phyloP scores from a whole-genome alignment of 92 coral and sea anemone species.

The Paragorgia papillata region DNA sequence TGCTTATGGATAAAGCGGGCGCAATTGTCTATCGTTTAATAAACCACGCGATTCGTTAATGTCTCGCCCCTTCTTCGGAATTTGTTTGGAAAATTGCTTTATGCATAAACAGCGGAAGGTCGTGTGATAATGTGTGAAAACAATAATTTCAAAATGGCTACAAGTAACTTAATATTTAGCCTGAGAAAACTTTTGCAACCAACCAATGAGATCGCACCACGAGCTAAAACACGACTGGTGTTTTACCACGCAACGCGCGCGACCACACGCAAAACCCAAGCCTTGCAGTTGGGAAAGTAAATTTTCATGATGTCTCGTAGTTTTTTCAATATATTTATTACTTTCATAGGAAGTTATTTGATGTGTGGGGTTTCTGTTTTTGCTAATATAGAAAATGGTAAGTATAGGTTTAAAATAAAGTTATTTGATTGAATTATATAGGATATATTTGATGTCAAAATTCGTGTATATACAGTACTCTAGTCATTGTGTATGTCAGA shows the following conservation, averaged over 20 bases:
- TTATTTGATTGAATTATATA: background rate
- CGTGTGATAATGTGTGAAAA: too few species aligned
- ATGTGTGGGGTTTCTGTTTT: background rate
- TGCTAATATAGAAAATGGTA: slow-evolving; percentile 34
- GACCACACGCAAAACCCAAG: slow-evolving; percentile 35
- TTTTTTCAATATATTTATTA: slow-evolving; percentile 4
- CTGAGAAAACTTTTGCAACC: too few species aligned
- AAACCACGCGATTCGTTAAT: too few species aligned
- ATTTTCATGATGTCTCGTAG: slow-evolving; percentile 4
- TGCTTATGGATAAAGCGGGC: too few species aligned
- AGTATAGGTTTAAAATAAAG: background rate
- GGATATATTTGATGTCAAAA: background rate
- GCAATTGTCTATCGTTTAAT: too few species aligned
- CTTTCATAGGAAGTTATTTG: slow-evolving; percentile 5
- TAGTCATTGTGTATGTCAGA: too few species aligned
- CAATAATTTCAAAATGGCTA: too few species aligned
- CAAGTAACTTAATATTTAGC: too few species aligned
- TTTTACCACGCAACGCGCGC: slow-evolving; percentile 38
- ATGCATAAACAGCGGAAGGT: too few species aligned
- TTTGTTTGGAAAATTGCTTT: too few species aligned
- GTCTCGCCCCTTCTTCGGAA: too few species aligned
- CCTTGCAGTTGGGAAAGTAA: background rate
- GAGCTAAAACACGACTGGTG: slow-evolving; percentile 26
- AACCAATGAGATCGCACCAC: slow-evolving; percentile 38
- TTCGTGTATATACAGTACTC: background rate